These are phyloP conservation scores for Polietes domitor DNA, from an alignment of 2,888 invertebrate genomes.

Conservation along the genomic window DNA sequence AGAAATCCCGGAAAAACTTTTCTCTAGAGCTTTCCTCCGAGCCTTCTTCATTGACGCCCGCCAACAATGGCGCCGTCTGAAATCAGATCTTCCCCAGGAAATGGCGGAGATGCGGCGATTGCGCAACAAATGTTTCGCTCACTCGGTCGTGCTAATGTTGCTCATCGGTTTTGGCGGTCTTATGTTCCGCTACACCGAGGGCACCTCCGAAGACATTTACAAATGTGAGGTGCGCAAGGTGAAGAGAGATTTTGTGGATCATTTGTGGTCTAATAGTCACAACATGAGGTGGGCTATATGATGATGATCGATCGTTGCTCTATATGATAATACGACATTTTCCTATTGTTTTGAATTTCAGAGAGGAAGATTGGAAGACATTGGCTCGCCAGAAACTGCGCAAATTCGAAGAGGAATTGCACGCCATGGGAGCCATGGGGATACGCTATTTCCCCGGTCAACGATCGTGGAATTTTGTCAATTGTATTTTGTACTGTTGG, in stretches of 20 bases:
- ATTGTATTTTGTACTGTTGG: constrained; percentile 92
- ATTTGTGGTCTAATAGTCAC: constrained; percentile 91
- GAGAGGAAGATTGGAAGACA: constrained; percentile 95
- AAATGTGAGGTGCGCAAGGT: constrained; percentile 94
- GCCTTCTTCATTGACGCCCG: constrained; percentile 81
- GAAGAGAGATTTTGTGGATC: constrained; percentile 92
- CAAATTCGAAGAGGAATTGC: constrained; percentile 93
- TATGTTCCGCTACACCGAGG: constrained; percentile 91
- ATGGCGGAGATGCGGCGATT: constrained; percentile 82
- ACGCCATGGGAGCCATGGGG: constrained; percentile 91
- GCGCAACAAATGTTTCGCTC: constrained; percentile 86
- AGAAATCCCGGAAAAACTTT: constrained; percentile 63
- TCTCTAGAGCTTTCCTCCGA: constrained; percentile 76
- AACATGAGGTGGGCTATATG: constrained; percentile 83
- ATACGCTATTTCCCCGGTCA: constrained; percentile 92
- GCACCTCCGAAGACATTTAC: constrained; percentile 91
- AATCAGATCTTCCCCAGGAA: constrained; percentile 83
- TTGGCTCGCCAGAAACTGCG: constrained; percentile 90
- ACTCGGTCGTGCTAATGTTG: constrained; percentile 86
- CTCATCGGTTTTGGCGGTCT: constrained; percentile 91
- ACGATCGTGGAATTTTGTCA: constrained; percentile 93
- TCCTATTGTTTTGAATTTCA: constrained; percentile 77
- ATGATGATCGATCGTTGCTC: not conserved
- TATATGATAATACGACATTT: not conserved
- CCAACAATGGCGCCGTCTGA: constrained; percentile 84